Conservation (phyloP, 2,797 vertebrate species). For the Mycteria americana region DNA sequence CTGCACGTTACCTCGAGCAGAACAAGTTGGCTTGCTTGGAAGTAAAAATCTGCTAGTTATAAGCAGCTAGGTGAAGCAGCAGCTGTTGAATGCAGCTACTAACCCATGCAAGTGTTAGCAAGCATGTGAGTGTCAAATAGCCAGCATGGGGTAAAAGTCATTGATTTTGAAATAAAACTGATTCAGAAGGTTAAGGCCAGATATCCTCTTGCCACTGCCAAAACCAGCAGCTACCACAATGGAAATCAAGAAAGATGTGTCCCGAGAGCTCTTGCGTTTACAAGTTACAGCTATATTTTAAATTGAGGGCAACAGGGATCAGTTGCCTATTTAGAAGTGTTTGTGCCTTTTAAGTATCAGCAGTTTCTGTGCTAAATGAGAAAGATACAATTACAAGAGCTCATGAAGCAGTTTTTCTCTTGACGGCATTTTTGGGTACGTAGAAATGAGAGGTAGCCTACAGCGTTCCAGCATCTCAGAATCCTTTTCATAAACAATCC, state of each 20-base stretch:
- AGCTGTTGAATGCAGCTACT: background rate
- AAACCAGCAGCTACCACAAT: conserved; percentile 1
- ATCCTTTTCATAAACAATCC: conserved; percentile 6
- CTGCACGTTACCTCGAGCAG: background rate
- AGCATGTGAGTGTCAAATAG: background rate
- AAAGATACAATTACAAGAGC: background rate
- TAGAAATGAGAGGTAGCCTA: background rate
- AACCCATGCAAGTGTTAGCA: background rate
- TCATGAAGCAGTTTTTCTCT: background rate
- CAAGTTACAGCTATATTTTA: conserved; percentile 6
- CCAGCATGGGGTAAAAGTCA: background rate
- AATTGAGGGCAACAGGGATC: conserved; percentile 38
- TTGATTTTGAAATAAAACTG: conserved; percentile 6
- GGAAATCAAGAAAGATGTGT: background rate
- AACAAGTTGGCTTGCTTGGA: background rate
- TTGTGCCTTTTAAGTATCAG: conserved; percentile 3
- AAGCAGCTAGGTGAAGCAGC: background rate
- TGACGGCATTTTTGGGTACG: background rate
- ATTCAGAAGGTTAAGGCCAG: background rate
- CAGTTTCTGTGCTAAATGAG: conserved; percentile 13
- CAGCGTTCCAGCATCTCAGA: background rate
- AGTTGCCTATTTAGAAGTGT: background rate
- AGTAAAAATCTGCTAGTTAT: background rate
- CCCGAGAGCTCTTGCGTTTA: background rate
- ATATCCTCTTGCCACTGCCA: background rate